Evolutionary conservation across 2,113 vertebrate species (phyloP).

Genomic region (Mesocricetus auratus): DNA sequence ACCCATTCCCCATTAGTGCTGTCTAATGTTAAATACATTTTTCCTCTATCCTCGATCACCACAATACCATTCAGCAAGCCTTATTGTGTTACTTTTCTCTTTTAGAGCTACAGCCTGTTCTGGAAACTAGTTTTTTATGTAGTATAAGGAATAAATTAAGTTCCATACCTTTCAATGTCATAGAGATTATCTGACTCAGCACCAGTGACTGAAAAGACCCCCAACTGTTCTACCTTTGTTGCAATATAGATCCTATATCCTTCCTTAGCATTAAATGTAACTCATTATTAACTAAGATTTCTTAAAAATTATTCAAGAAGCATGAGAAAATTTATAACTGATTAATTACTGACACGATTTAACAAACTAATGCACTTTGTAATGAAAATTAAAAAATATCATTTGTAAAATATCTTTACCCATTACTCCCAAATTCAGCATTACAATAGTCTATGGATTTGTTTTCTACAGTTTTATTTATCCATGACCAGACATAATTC

Average conservation of each 20-base stretch:
- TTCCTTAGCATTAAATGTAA: background rate
- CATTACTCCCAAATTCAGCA: background rate
- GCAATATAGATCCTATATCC: background rate
- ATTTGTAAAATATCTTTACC: background rate
- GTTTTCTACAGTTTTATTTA: background rate
- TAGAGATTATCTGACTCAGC: background rate
- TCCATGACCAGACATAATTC: background rate
- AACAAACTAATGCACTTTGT: slow-evolving; percentile 2
- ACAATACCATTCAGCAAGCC: background rate
- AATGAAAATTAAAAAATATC: slow-evolving; percentile 22
- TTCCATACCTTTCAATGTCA: background rate
- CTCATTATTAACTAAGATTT: background rate
- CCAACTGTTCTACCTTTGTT: background rate
- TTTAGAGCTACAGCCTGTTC: background rate
- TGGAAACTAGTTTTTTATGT: background rate
- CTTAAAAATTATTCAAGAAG: background rate
- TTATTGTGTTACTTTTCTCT: background rate
- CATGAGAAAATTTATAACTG: slow-evolving; percentile 33
- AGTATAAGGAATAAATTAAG: background rate
- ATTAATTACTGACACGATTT: slow-evolving; percentile 13
- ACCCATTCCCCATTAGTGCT: too few species aligned
- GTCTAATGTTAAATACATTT: background rate
- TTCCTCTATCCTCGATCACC: background rate
- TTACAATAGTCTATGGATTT: background rate
- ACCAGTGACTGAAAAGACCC: background rate